These are phyloP conservation scores for Parnassius smintheus DNA, from an alignment of 2,888 invertebrate species.

Conservation along the genomic window DNA sequence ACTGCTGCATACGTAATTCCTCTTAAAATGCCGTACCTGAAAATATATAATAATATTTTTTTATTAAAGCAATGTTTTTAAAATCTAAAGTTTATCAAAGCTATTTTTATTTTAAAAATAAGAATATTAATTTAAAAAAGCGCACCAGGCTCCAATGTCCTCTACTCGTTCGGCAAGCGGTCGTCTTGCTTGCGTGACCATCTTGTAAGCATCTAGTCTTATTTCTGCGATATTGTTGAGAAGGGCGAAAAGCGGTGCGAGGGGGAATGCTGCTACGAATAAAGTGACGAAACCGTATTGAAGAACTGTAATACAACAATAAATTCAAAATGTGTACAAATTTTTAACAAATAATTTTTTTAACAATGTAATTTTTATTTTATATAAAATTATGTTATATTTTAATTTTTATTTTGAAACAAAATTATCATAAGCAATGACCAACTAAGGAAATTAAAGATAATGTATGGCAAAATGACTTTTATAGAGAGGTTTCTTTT, in stretches of 20 bases:
- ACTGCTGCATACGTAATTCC: conserved; percentile 94
- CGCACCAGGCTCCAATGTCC: conserved; percentile 93
- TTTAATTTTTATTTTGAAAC: too few species aligned
- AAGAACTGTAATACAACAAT: conserved; percentile 83
- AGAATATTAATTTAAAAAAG: conserved; percentile 2
- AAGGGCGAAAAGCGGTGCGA: conserved; percentile 96
- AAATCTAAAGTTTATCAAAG: background rate
- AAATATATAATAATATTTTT: conserved; percentile 33
- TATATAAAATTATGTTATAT: too few species aligned
- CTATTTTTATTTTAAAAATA: background rate
- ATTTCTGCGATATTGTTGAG: conserved; percentile 98
- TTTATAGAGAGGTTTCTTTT: too few species aligned
- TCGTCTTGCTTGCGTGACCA: conserved; percentile 95
- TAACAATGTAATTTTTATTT: too few species aligned
- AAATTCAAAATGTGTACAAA: too few species aligned
- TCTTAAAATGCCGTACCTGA: conserved; percentile 91
- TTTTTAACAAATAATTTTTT: too few species aligned
- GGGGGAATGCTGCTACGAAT: conserved; percentile 98
- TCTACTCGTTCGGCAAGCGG: conserved; percentile 94
- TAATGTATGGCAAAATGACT: too few species aligned
- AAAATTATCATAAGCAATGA: too few species aligned
- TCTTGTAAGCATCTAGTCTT: conserved; percentile 96
- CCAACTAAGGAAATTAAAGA: too few species aligned
- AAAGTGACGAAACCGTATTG: conserved; percentile 98
- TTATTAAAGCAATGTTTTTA: too few species aligned